Percentiles rank a stretch among this genome's conserved stretches.
These are phyloP conservation scores for Apis florea DNA, from an alignment of 1,140 invertebrate genomes.

Conservation along the genomic window DNA sequence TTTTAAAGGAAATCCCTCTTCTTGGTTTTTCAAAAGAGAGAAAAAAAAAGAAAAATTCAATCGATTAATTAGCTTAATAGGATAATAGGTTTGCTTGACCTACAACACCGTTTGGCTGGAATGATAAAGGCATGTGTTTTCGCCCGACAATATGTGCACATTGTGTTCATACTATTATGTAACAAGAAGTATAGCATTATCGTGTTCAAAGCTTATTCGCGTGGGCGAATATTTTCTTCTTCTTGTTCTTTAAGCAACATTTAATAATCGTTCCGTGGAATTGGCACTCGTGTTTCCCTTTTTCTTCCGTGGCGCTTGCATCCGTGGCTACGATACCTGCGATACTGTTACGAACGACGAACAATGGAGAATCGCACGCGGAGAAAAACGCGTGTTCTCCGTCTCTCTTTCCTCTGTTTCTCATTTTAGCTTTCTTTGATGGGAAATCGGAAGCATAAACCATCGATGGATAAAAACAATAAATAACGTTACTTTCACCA, in stretches of 20 bases:
- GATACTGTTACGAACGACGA: conserved; percentile 13
- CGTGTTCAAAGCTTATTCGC: conserved; percentile 26
- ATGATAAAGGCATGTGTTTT: conserved; percentile 55
- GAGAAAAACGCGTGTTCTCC: background rate
- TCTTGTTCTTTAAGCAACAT: conserved; percentile 9
- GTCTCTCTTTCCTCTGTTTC: background rate
- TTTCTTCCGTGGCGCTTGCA: conserved; percentile 18
- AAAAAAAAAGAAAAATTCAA: background rate
- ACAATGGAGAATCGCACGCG: background rate
- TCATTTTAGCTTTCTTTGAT: background rate
- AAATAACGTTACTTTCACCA: conserved; percentile 62
- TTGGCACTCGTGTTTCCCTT: conserved; percentile 16
- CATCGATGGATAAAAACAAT: conserved; percentile 53
- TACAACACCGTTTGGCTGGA: background rate
- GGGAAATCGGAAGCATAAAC: conserved; percentile 42
- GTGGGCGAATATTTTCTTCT: conserved; percentile 44
- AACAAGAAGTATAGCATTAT: conserved; percentile 55
- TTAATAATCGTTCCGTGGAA: conserved; percentile 32
- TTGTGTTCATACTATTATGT: conserved; percentile 49
- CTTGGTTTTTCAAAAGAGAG: background rate
- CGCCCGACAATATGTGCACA: conserved; percentile 34
- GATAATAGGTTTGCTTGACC: conserved; percentile 31
- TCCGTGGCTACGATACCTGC: conserved; percentile 3
- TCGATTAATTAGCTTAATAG: conserved; percentile 27
- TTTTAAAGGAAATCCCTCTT: too few species aligned